Evolutionary conservation across 2,888 invertebrate genomes (phyloP), one percentile per base, ranked within the genome.

Genomic region (Heterodera filipjevi): DNA sequence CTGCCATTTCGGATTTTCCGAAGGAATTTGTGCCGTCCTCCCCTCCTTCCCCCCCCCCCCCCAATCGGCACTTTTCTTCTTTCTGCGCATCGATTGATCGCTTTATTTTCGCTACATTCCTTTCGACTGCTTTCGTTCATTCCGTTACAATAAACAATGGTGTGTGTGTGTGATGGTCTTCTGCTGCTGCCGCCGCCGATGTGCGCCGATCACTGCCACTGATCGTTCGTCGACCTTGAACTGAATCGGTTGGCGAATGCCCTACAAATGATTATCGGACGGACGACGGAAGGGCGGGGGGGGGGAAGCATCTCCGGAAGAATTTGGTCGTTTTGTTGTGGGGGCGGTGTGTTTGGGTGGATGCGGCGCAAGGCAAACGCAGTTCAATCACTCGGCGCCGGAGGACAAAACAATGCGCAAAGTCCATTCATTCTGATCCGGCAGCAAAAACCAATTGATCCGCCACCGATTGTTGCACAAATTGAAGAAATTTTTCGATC

Each of bases 181-280:
- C 39, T 39, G 39, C 39, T 39, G 39, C 39, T n/a, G n/a, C n/a
- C n/a, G n/a, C n/a, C n/a, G n/a, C n/a, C n/a, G n/a, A 10, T 39
- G 39, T 39, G 39, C 3, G 0, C n/a, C n/a, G 59, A 59, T 59
- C 59, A 27, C n/a, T 59, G n/a, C 53, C n/a, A n/a, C n/a, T n/a
- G n/a, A n/a, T n/a, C n/a, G n/a, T n/a, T 53, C 19, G 22, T 53
- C 53, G 59, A 59, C 59, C 59, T 59, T 59, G 59, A 59, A 59
- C 59, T 59, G 59, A 59, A 59, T 59, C 22, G 5, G 22, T 59
- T 27, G 3, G 59, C 53, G 14, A 19, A 59, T 59, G 59, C 59
- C 59, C 59, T n/a, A 59, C 59, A 59, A 59, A 59, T 39, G 39
- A 39, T 39, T 39, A 39, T 10, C 39, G 39, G 39, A 53, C 22